Conservation (phyloP, 2,797 vertebrate species). For the Momotus momota region DNA sequence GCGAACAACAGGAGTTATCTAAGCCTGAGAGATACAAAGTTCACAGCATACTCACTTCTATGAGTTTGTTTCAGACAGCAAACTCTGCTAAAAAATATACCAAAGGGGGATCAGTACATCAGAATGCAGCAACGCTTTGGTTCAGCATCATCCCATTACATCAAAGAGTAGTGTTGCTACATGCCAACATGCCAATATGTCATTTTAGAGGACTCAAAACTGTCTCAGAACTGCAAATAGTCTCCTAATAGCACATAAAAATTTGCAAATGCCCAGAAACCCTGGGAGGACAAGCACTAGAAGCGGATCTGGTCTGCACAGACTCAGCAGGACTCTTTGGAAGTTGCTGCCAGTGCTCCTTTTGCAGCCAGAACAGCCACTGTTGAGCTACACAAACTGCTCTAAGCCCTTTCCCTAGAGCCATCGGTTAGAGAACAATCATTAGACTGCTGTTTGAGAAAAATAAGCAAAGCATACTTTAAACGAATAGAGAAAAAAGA, state of each 20-base stretch:
- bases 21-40: not conserved
- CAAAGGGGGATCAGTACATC: not conserved
- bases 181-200: not conserved
- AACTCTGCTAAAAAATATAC: not conserved
- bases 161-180: not conserved
- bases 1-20: not conserved
- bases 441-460: not conserved
- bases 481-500: constrained; percentile 20
- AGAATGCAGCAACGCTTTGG: not conserved
- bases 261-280: not conserved
- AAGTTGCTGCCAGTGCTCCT: constrained; percentile 60
- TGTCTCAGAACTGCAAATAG: constrained; percentile 15
- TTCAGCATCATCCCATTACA: not conserved
- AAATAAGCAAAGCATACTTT: constrained; percentile 51
- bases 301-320: constrained; percentile 45
- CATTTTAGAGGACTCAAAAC: constrained; percentile 22
- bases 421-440: constrained; percentile 12
- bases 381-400: constrained; percentile 46
- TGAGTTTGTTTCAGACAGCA: not conserved
- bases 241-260: constrained; percentile 7
- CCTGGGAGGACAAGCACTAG: constrained; percentile 3
- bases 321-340: constrained; percentile 63
- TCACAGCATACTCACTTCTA: not conserved
- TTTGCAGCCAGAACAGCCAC: constrained; percentile 62
- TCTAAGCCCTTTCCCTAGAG: constrained; percentile 27